These are phyloP conservation scores for Chaetodon trifascialis DNA, from an alignment of 2,113 vertebrate species.

Conservation along the genomic window DNA sequence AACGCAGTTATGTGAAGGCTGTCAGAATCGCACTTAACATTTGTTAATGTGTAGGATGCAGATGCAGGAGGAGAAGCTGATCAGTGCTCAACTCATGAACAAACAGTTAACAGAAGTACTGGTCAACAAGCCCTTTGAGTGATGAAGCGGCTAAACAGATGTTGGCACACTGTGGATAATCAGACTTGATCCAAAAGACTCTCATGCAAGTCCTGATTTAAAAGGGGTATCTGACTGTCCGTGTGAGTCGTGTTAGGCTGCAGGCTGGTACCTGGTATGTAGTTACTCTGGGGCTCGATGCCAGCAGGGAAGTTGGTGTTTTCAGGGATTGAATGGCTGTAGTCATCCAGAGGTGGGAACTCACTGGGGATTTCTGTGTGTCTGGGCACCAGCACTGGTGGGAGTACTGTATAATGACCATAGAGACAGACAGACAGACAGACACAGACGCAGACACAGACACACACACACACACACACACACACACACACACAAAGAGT, in stretches of 20 bases:
- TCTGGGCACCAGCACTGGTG: conserved; percentile 96
- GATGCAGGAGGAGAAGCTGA: not conserved
- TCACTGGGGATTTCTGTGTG: conserved; percentile 97
- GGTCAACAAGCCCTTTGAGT: not conserved
- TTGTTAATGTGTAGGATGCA: not conserved
- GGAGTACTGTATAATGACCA: conserved; percentile 87
- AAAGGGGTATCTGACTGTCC: not conserved
- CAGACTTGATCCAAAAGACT: not conserved
- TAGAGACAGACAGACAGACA: too few relatives aligned
- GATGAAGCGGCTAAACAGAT: not conserved
- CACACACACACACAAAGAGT: not conserved
- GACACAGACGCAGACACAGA: too few relatives aligned
- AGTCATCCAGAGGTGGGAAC: conserved; percentile 96
- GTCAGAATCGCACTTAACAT: too few relatives aligned
- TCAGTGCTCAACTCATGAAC: not conserved
- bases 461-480: too few relatives aligned
- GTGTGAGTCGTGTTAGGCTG: not conserved
- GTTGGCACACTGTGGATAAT: too few relatives aligned
- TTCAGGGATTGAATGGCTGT: conserved; percentile 99
- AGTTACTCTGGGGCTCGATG: conserved; percentile 98
- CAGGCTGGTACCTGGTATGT: conserved; percentile 93
- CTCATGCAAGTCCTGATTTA: not conserved
- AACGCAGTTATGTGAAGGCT: too few relatives aligned
- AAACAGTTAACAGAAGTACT: not conserved
- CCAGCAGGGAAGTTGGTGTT: conserved; percentile 99